Conservation (phyloP, 2,888 invertebrate species). For the Leptura quadrifasciata region DNA sequence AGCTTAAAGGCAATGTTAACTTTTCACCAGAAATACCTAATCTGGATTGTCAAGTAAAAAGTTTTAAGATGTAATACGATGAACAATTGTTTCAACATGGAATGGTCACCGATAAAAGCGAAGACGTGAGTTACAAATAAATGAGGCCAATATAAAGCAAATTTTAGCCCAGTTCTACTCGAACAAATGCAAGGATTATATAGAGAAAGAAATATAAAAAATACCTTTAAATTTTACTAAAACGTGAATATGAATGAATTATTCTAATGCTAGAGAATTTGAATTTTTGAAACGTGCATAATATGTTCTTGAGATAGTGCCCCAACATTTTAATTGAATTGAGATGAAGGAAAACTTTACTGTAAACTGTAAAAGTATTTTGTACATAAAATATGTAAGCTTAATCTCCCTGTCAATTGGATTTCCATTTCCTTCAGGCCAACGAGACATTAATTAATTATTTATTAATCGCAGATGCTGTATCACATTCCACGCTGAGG, state of each 20-base stretch:
- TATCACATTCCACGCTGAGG: too few relatives aligned
- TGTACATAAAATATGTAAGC: too few relatives aligned
- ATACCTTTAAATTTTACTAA: not conserved
- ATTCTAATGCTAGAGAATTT: not conserved
- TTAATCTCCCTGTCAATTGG: too few relatives aligned
- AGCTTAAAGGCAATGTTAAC: slow-evolving; percentile 11
- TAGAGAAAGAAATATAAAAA: not conserved
- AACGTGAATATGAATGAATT: not conserved
- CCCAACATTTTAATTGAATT: too few relatives aligned
- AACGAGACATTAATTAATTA: too few relatives aligned
- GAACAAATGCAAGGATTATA: not conserved
- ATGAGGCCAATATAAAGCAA: not conserved
- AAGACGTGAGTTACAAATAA: slow-evolving; percentile 20
- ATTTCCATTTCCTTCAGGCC: too few relatives aligned
- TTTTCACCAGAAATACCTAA: slow-evolving; percentile 28
- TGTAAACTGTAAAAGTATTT: too few relatives aligned
- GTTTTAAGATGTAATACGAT: slow-evolving; percentile 21
- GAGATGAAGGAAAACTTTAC: too few relatives aligned
- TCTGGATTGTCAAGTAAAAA: slow-evolving; percentile 24
- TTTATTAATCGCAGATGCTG: too few relatives aligned
- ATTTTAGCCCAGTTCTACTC: not conserved
- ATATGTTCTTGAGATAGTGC: too few relatives aligned
- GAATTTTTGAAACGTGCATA: not conserved
- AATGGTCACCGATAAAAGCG: slow-evolving; percentile 24
- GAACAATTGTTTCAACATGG: slow-evolving; percentile 27